Evolutionary conservation across 1,140 invertebrate species (phyloP).

Genomic region (Aporrectodea caliginosa): DNA sequence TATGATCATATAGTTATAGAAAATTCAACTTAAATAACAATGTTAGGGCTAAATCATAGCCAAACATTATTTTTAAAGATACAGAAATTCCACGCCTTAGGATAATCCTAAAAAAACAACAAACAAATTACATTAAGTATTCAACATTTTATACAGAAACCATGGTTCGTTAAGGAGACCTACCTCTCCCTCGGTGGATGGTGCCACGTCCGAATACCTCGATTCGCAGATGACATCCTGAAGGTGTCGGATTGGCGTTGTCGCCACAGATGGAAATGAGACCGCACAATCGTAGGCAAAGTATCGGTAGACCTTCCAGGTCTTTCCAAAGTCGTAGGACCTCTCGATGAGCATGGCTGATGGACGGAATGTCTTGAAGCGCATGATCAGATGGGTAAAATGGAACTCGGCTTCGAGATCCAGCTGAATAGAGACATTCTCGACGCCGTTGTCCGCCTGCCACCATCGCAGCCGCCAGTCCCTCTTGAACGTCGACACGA

Average conservation of each 20-base stretch:
- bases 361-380: slow-evolving; percentile 90
- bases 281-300: slow-evolving; percentile 86
- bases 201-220: slow-evolving; percentile 79
- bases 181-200: slow-evolving; percentile 84
- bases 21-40: no score
- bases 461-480: slow-evolving; percentile 74
- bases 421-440: slow-evolving; percentile 84
- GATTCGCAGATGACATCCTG: slow-evolving; percentile 86
- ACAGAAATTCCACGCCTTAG: no score
- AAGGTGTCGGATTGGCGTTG: slow-evolving; percentile 66
- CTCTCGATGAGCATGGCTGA: slow-evolving; percentile 91
- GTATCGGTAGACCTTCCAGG: slow-evolving; percentile 89
- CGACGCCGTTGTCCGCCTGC: slow-evolving; percentile 89
- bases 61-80: no score
- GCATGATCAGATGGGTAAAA: slow-evolving; percentile 95
- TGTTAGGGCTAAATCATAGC: no score
- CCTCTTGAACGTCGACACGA: slow-evolving; percentile 62
- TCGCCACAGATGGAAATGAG: slow-evolving; percentile 73
- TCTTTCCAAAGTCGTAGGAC: slow-evolving; percentile 86
- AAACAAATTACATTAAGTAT: no score
- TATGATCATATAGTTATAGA: no score
- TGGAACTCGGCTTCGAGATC: slow-evolving; percentile 94
- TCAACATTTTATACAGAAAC: no score
- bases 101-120: no score
- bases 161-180: no score